A percentile compares a stretch with the other conserved stretches of the same genome.
phyloP scores from a whole-genome alignment of 2,797 vertebrate species.

The Gambelia wislizenii region DNA sequence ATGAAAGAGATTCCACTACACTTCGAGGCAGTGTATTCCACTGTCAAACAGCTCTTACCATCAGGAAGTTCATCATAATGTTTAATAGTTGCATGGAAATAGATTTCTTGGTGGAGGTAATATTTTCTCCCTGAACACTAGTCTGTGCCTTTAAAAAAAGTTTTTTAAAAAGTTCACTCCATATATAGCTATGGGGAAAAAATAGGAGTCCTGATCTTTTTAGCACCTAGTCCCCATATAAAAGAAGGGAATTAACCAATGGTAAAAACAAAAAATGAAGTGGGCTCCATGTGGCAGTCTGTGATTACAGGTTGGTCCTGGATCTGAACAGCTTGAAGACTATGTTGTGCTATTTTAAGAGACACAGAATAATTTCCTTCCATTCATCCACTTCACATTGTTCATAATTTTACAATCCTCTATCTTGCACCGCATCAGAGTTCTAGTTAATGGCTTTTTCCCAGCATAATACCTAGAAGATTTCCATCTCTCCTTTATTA shows the following conservation, averaged over 20 bases:
- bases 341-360: constrained; percentile 21
- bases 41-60: too few relatives aligned
- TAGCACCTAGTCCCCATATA: neutral
- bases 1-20: too few relatives aligned
- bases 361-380: constrained; percentile 1
- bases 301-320: neutral
- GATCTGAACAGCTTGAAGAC: neutral
- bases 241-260: neutral
- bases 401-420: constrained; percentile 3
- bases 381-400: neutral
- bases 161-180: neutral
- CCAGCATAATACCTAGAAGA: neutral
- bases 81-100: neutral
- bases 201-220: neutral
- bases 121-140: neutral
- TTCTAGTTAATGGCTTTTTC: neutral
- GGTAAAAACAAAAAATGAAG: neutral
- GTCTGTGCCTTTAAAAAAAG: too few relatives aligned
- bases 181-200: neutral
- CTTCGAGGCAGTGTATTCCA: too few relatives aligned
- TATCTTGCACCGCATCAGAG: neutral
- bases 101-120: neutral
- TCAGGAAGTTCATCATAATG: too few relatives aligned
- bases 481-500: neutral
- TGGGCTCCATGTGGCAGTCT: neutral